These are phyloP conservation scores for Aphaenogaster ashmeadi DNA, from an alignment of 1,140 invertebrate genomes.

Conservation along the genomic window DNA sequence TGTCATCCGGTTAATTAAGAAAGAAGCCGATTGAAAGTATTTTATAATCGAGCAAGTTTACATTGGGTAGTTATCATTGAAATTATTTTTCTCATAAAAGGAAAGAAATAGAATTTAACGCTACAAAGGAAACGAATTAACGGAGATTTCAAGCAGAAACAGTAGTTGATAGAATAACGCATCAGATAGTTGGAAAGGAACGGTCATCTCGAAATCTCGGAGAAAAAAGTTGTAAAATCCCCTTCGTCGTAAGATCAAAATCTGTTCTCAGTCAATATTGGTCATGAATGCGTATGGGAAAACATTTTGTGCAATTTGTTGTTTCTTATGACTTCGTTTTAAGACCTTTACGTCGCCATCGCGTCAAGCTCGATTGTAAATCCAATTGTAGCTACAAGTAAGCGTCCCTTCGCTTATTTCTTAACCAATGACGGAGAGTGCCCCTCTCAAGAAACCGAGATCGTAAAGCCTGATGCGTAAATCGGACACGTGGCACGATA, in stretches of 20 bases:
- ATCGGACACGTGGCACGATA: constrained; percentile 3
- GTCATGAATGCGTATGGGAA: not conserved
- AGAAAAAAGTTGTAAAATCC: not conserved
- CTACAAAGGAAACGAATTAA: not conserved
- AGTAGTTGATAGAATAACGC: not conserved
- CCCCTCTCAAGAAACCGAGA: constrained; percentile 1
- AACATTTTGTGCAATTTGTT: constrained; percentile 15
- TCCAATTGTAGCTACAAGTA: constrained; percentile 18
- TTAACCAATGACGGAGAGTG: constrained; percentile 2
- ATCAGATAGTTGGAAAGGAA: not conserved
- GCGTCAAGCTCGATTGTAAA: constrained; percentile 1
- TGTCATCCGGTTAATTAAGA: not conserved
- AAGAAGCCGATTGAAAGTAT: not conserved
- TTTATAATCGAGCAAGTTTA: not conserved
- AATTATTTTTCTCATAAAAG: not conserved
- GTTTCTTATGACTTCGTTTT: not conserved
- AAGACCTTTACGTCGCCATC: not conserved
- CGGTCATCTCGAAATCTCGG: not conserved
- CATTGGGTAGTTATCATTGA: not conserved
- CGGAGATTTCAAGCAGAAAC: not conserved
- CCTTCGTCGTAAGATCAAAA: constrained; percentile 10
- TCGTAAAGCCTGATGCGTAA: constrained; percentile 25
- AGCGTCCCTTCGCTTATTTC: constrained; percentile 22
- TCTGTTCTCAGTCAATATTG: not conserved
- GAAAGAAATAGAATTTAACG: not conserved